A percentile compares a stretch with the other conserved stretches of the same genome.
These are phyloP conservation scores for Montipora capricornis DNA, from an alignment of 64 coral and sea anemone genomes.

Conservation along the genomic window DNA sequence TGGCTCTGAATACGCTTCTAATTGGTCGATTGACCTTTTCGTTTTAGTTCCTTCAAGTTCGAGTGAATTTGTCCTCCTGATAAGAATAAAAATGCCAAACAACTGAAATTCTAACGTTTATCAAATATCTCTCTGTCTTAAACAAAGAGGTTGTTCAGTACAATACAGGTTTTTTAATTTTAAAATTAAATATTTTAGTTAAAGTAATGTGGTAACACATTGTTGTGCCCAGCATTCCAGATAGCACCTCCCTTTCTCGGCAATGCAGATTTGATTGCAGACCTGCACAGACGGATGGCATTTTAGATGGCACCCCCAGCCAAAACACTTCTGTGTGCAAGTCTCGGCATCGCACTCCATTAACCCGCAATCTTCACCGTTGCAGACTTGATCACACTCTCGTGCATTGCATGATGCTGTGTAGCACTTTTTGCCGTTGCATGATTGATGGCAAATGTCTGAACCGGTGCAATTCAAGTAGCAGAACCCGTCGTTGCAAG, in stretches of 20 bases:
- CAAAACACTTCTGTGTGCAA: constrained; percentile 70
- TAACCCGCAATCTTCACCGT: constrained; percentile 70
- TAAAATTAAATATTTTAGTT: background rate
- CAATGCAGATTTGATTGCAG: constrained; percentile 77
- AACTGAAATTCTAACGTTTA: too few relatives aligned
- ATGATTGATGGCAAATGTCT: constrained; percentile 56
- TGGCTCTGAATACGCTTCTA: too few relatives aligned
- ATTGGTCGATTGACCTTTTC: too few relatives aligned
- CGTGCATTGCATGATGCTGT: constrained; percentile 70
- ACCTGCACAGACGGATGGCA: constrained; percentile 65
- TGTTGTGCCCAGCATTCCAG: constrained; percentile 38
- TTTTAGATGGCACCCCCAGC: constrained; percentile 78
- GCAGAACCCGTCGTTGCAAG: constrained; percentile 59
- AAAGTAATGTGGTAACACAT: constrained; percentile 20
- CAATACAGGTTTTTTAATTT: too few relatives aligned
- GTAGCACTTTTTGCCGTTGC: constrained; percentile 53
- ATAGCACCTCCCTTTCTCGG: constrained; percentile 33
- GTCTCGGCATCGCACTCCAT: constrained; percentile 87
- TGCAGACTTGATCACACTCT: constrained; percentile 75
- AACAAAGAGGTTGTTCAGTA: too few relatives aligned
- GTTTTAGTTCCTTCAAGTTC: too few relatives aligned
- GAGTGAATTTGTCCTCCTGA: too few relatives aligned
- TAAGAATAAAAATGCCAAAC: too few relatives aligned
- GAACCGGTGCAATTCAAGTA: constrained; percentile 45
- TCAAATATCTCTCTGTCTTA: too few relatives aligned